Evolutionary conservation across 2,888 invertebrate species (phyloP).

Genomic region (Melitaea athalia): DNA sequence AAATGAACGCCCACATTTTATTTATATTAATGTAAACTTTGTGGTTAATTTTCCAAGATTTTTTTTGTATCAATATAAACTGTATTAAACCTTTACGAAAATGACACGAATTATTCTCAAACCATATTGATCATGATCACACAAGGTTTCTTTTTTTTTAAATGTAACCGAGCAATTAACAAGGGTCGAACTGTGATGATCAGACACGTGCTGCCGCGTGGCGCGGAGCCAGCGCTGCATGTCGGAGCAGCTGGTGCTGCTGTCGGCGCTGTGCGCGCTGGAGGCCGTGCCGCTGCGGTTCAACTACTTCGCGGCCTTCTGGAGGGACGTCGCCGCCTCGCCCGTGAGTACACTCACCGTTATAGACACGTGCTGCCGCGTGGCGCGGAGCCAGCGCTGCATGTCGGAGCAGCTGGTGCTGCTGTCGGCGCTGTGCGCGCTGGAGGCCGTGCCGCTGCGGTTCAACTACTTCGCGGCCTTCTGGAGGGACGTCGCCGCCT

Average conservation of each 20-base stretch:
- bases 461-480: constrained; percentile 94
- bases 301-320: constrained; percentile 94
- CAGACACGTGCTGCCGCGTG: constrained; percentile 87
- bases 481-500: constrained; percentile 93
- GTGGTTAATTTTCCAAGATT: too few species aligned
- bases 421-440: constrained; percentile 93
- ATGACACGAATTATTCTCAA: too few species aligned
- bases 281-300: constrained; percentile 95
- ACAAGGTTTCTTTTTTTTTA: too few species aligned
- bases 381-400: constrained; percentile 93
- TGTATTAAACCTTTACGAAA: too few species aligned
- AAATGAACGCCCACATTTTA: too few species aligned
- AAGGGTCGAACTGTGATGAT: too few species aligned
- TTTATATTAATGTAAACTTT: too few species aligned
- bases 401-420: constrained; percentile 93
- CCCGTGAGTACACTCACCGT: too few species aligned
- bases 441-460: constrained; percentile 94
- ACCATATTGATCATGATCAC: too few species aligned
- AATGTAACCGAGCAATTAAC: too few species aligned
- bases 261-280: constrained; percentile 94
- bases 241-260: constrained; percentile 91
- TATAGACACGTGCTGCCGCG: constrained; percentile 86
- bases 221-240: constrained; percentile 94
- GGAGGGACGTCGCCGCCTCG: constrained; percentile 93
- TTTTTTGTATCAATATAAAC: too few species aligned